Evolutionary conservation across 2,797 vertebrate species (phyloP).

Genomic region (Sebastiscus albofasciatus): DNA sequence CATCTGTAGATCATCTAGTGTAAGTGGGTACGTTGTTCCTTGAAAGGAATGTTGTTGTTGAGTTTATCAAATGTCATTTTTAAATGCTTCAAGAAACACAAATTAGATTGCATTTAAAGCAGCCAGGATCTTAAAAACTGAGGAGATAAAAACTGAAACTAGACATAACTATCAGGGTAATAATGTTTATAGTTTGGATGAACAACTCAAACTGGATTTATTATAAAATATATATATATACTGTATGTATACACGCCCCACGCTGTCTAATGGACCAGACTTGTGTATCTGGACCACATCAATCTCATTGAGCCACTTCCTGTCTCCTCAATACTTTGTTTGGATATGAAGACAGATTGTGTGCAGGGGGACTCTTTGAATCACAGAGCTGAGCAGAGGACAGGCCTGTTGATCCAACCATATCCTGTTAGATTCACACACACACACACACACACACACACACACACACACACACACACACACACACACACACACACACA

Average conservation of each 20-base stretch:
- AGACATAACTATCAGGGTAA: not conserved
- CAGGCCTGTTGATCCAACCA: constrained; percentile 57
- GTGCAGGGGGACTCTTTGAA: constrained; percentile 19
- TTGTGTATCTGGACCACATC: constrained; percentile 10
- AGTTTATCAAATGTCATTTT: not conserved
- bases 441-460: constrained; percentile 46
- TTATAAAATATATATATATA: too few species aligned
- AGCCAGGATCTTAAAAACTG: not conserved
- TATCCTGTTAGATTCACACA: constrained; percentile 33
- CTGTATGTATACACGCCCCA: not conserved
- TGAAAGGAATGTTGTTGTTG: not conserved
- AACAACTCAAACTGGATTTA: not conserved
- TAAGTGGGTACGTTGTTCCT: not conserved
- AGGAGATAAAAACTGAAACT: not conserved
- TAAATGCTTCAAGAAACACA: not conserved
- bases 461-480: constrained; percentile 6
- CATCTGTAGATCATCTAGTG: not conserved
- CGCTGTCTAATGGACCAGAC: not conserved
- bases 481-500: constrained; percentile 28
- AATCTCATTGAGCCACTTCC: constrained; percentile 41
- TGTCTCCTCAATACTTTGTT: constrained; percentile 45
- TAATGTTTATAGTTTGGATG: not conserved
- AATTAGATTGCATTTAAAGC: not conserved
- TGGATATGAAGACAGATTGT: constrained; percentile 26
- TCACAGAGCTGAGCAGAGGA: constrained; percentile 21